Percentiles rank a stretch among this genome's conserved stretches.
Evolutionary conservation across 2,888 invertebrate species (phyloP).

Genomic region (Drosophila mulleri): DNA sequence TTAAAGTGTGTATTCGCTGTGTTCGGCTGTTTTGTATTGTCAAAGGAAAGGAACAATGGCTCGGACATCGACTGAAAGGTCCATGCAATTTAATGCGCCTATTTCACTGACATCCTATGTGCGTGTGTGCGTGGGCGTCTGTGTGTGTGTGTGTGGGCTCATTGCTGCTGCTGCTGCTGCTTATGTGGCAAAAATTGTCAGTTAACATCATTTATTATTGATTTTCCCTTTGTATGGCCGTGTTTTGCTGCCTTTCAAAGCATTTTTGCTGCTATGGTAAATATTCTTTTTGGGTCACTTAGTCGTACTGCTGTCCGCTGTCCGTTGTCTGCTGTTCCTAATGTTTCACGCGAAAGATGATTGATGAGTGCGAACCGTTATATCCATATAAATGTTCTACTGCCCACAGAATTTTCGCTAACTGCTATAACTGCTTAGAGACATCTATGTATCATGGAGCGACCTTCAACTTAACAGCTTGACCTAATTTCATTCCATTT

Average conservation of each 20-base stretch:
- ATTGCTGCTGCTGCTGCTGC: conserved; percentile 29
- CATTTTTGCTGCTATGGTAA: conserved; percentile 7
- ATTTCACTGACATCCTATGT: conserved; percentile 19
- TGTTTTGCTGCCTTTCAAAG: conserved; percentile 10
- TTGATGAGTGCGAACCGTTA: conserved; percentile 60
- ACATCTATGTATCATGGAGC: conserved; percentile 9
- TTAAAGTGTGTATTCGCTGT: conserved; percentile 58
- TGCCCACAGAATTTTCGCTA: conserved; percentile 22
- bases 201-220: conserved; percentile 80
- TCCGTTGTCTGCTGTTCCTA: conserved; percentile 7
- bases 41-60: conserved; percentile 27
- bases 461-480: conserved; percentile 58
- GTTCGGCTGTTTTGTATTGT: conserved; percentile 28
- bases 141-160: background rate
- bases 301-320: conserved; percentile 19
- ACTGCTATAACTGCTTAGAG: conserved; percentile 19
- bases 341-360: conserved; percentile 61
- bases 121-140: background rate
- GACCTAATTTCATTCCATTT: conserved; percentile 55
- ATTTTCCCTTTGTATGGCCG: conserved; percentile 58
- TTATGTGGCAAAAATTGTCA: conserved; percentile 71
- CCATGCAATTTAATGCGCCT: conserved; percentile 61
- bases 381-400: conserved; percentile 37
- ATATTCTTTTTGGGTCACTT: conserved; percentile 67
- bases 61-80: conserved; percentile 40